Base-by-base conservation (phyloP, 2,113 vertebrate genomes). In the Lynx canadensis region DNA sequence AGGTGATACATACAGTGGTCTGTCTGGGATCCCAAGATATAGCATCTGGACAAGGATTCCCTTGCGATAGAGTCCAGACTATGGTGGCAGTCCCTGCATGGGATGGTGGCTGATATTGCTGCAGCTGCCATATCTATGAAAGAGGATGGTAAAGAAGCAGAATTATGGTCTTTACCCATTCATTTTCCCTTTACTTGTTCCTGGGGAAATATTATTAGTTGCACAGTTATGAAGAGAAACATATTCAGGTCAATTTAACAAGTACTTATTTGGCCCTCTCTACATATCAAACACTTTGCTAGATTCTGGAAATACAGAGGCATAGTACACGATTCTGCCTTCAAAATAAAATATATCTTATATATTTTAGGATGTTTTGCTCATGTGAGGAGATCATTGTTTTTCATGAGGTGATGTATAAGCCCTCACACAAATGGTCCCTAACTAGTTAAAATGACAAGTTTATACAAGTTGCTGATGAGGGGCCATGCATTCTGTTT, bases 361-460 rank as follows among this genome's bases (percentile, higher is more conserved):
- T 83, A 69, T 65, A 52, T 87, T 79, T 52, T 78, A 23, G 57
- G 95, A 84, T 66, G 60, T 78, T 91, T 95, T 81, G 55, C 45
- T 38, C 31, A 71, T 78, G 38, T 69, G 60, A 92, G 36, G 25
- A 88, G 11, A 55, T 63, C 12, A 4, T 15, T 93, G 45, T 86
- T 87, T 78, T 65, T 81, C 63, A 36, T 27, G 36, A 81, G 74
- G 91, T 79, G 33, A 81, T 90, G 6, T 63, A 3, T 84, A 85
- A 96, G 13, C 41, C 73, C 66, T 81, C 60, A 31, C 36, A 33
- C 57, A 71, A 96, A 86, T 50, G 31, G 57, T 73, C 84, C 82
- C 74, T 79, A 79, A 81, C 15, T 83, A 79, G 36, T 89, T 86
- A 76, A 96, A 96, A 80, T 29, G 52, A 89, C 57, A 92, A 25